Conservation (phyloP, 2,888 invertebrate species). For the Chrysolina haemoptera region DNA sequence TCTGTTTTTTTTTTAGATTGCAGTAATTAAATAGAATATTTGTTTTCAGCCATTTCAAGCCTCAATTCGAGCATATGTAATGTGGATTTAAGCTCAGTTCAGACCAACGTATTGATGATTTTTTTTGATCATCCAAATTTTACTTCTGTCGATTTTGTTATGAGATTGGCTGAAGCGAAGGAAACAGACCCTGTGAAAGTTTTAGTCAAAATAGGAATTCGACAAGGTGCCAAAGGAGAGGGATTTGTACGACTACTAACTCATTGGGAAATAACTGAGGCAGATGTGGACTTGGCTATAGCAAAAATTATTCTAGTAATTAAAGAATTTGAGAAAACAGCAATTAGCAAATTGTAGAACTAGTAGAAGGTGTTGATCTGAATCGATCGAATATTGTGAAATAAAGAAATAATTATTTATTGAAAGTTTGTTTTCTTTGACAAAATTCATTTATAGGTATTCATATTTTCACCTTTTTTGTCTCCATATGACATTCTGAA, state of each 20-base stretch:
- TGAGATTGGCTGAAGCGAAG: conserved; percentile 69
- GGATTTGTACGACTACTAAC: conserved; percentile 79
- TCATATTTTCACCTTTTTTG: too few species aligned
- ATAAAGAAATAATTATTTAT: neutral
- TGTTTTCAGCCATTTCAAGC: conserved; percentile 74
- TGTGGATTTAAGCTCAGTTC: conserved; percentile 76
- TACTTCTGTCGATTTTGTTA: conserved; percentile 62
- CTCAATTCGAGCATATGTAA: conserved; percentile 75
- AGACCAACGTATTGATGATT: conserved; percentile 77
- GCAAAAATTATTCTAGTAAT: conserved; percentile 81
- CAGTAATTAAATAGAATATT: conserved; percentile 20
- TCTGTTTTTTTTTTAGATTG: too few species aligned
- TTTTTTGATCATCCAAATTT: conserved; percentile 32
- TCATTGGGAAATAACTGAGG: conserved; percentile 80
- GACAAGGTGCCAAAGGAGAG: conserved; percentile 73
- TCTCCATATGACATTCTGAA: too few species aligned
- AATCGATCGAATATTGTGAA: neutral
- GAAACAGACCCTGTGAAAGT: conserved; percentile 71
- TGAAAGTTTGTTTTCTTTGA: too few species aligned
- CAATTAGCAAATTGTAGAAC: conserved; percentile 37
- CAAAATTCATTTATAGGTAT: too few species aligned
- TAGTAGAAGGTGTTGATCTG: neutral
- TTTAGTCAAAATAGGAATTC: conserved; percentile 70
- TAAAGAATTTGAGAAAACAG: conserved; percentile 70
- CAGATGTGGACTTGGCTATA: conserved; percentile 78